Percentiles rank a stretch among this genome's conserved stretches.
These are phyloP conservation scores for Glyphotaelius pellucidus DNA, from an alignment of 2,888 invertebrate genomes.

Conservation along the genomic window DNA sequence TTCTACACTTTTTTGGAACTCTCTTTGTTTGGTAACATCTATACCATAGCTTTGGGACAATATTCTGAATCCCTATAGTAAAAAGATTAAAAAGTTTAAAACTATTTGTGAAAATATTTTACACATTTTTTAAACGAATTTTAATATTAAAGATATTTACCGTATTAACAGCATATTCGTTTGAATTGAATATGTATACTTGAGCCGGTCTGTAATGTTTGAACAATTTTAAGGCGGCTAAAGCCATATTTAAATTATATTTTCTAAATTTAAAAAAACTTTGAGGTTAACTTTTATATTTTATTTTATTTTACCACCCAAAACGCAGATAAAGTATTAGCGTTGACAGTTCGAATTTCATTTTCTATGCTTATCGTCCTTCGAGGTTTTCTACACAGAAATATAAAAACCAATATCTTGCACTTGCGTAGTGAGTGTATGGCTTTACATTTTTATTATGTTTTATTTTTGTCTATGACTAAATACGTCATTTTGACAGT, in stretches of 20 bases:
- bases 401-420: neutral
- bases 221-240: conserved; percentile 22
- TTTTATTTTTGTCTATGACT: conserved; percentile 20
- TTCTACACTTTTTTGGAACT: conserved; percentile 57
- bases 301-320: neutral
- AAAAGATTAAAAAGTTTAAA: neutral
- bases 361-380: neutral
- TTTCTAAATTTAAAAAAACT: neutral
- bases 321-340: conserved; percentile 6
- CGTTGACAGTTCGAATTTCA: neutral
- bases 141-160: neutral
- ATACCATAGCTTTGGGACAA: conserved; percentile 48
- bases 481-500: conserved; percentile 31
- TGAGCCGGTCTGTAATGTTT: conserved; percentile 5
- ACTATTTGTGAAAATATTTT: neutral
- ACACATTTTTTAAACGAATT: neutral
- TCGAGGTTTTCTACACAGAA: neutral
- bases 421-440: neutral
- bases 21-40: conserved; percentile 52
- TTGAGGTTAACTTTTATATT: conserved; percentile 24
- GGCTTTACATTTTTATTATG: neutral
- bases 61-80: conserved; percentile 21
- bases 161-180: conserved; percentile 5
- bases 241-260: neutral
- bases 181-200: neutral